Evolutionary conservation across 2,797 vertebrate species (phyloP).

Genomic region (Centroberyx gerrardi): DNA sequence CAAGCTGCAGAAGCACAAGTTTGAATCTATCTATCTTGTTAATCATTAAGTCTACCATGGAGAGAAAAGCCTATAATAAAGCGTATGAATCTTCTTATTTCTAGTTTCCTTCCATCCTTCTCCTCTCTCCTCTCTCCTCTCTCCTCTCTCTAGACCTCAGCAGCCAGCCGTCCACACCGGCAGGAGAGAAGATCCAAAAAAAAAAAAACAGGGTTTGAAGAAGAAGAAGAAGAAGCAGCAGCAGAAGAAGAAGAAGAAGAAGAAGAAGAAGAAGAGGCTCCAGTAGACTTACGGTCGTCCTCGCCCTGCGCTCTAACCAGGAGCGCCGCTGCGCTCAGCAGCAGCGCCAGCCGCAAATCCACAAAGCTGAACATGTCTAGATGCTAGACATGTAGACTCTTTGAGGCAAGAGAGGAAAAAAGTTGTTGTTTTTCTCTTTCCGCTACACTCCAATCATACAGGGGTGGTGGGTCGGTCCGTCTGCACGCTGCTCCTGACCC

Average conservation of each 20-base stretch:
- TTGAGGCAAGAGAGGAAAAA: conserved; percentile 92
- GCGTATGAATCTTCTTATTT: no score
- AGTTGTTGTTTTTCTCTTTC: conserved; percentile 86
- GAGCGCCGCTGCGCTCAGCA: conserved; percentile 93
- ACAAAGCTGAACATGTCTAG: conserved; percentile 99
- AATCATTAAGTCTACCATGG: no score
- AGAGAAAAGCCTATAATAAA: no score
- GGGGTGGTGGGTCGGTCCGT: conserved; percentile 84
- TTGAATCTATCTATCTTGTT: no score
- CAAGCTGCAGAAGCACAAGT: not conserved
- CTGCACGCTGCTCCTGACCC: conserved; percentile 91
- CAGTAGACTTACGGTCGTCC: conserved; percentile 91
- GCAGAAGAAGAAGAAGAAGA: not conserved
- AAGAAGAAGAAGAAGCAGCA: conserved; percentile 13
- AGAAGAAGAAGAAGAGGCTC: conserved; percentile 57
- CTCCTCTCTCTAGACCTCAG: conserved; percentile 61
- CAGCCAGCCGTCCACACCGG: conserved; percentile 63
- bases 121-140: conserved; percentile 22
- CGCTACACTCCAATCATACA: conserved; percentile 98
- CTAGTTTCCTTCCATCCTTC: no score
- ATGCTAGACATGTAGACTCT: conserved; percentile 99
- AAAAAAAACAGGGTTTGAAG: conserved; percentile 36
- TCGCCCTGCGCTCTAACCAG: conserved; percentile 95
- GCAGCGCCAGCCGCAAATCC: conserved; percentile 98
- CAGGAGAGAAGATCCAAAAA: conserved; percentile 59